Base-by-base conservation (phyloP, 2,888 invertebrate species). In the Macrosoma leucophasiata region DNA sequence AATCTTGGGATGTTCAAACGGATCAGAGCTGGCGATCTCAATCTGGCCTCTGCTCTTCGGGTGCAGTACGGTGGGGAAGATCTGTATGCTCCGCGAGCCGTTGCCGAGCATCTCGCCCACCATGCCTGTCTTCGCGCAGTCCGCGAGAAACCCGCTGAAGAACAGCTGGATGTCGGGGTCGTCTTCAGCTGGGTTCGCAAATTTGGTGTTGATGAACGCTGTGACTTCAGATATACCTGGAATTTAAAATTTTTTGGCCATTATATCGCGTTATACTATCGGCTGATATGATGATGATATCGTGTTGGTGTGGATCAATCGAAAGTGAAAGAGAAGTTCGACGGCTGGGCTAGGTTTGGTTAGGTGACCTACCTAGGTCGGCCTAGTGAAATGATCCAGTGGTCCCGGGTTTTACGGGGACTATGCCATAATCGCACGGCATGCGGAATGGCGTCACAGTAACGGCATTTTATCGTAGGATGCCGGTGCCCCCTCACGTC, bases 91-190 rank as follows among this genome's bases (percentile, higher is more conserved):
- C 4, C 94, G 78, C 7, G 90, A 89, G 29, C 87, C 87, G 50
- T 91, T 90, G 34, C 89, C 91, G 0, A 90, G 75, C 21, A 87
- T 77, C 64, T 94, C 94, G 0, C 94, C 94, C 3, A 94, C 93
- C 87, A 93, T 93, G 11, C 94, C 94, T 0, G 94, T 94, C 61
- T 89, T 89, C 1, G 94, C 93, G 62, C 94, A 95, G 62, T 94
- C 92, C 0, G 94, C 94, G 39, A 95, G 77, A 72, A 91, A 95
- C 2, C 92, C 95, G 5, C 94, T 92, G 70, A 96, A 96, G 77
- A 95, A 95, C 46, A 91, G 86, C 63, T 96, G 95, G 5, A 96
- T 67, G 62, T 96, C 96, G 0, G 96, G 96, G 60, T 92, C 88
- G 62, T 94, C 91, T 20, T 89, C 88, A 0, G 86, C 75, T 0